Base-by-base conservation (phyloP, 92 coral and sea anemone species). In the Meandrina meandrites region DNA sequence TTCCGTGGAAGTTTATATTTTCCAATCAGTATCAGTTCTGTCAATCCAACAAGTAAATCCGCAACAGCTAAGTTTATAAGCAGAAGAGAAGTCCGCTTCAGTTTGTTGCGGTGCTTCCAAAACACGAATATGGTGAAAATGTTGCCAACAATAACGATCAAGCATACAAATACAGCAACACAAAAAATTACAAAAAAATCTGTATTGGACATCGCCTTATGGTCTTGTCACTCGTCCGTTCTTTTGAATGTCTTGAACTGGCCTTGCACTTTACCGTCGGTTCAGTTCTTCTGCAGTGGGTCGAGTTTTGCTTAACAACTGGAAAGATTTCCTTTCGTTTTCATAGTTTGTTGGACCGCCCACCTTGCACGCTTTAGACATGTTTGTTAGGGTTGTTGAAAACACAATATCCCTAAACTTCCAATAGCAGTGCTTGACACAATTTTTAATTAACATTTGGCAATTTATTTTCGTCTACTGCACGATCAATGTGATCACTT, bases 31-130 rank as follows among this genome's bases (percentile, higher is more conserved):
- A 40, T n/a, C 24, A 19, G 3, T 22, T 76, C 57, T 76, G 34
- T n/a, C 18, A 42, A 1, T 27, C 80, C 60, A 45, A 76, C 80
- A 3, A 76, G 80, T 5, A 76, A 60, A 48, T 76, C 80, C 8
- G 80, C 80, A 76, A 76, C 21, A 27, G 80, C 35, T 47, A 47
- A 47, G 80, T 76, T 76, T 2, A 42, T 76, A 48, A 76, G 57
- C 24, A 76, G 60, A 76, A 76, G 27, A 18, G 19, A 76, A 13
- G 54, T 1, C 22, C 60, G 21, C 58, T 27, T 76, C 12, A 76
- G 21, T 76, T 30, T 76, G n/a, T n/a, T n/a, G n/a, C n/a, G n/a
- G n/a, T n/a, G n/a, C n/a, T n/a, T n/a, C n/a, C n/a, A n/a, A n/a
- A n/a, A n/a, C n/a, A n/a, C n/a, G n/a, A n/a, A n/a, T n/a, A n/a